Evolutionary conservation across 2,797 vertebrate genomes (phyloP), one percentile per base, ranked within the genome.

Genomic region (Pantherophis vulpinus): DNA sequence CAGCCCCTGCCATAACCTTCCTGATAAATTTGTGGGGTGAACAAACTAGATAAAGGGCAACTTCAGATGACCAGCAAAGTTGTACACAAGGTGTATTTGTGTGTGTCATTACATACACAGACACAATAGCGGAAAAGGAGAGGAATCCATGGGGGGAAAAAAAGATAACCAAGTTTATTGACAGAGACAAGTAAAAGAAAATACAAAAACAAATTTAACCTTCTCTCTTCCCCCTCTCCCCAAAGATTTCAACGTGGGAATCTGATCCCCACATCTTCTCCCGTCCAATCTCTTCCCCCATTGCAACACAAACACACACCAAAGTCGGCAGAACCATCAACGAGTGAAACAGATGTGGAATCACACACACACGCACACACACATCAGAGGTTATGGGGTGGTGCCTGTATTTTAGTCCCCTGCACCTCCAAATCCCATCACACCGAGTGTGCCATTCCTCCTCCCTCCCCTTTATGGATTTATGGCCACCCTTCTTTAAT

Each of bases 101-200:
- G 54, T 25, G 37, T 29, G 25, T 55, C 55, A 10, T 14, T 1
- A 0, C 87, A 32, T 13, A 6, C 32, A 6, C 51, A 66, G 37
- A 51, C 4, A 23, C 4, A 16, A n/a, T 18, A 5, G 9, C 2
- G 14, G 5, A 56, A 25, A 56, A 54, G 12, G 23, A 20, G 9
- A 16, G 83, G 60, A 55, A 29, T 88, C 60, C 88, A 47, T 91
- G 93, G n/a, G 93, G 13, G 7, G 5, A 51, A 86, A 93, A 92
- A 87, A 91, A 59, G 86, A 91, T 93, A 91, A 93, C 61, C 93
- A 93, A 89, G 90, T 93, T 93, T 93, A 93, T 93, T 93, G 90
- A 93, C 93, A 93, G 61, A 91, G 70, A 93, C 87, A 7, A 93
- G 70, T 93, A 93, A 93, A 93, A 83, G 93, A 91, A 63, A 91